Percentiles rank a stretch among this genome's conserved stretches.
Conservation (phyloP, 2,888 invertebrate species). For the Ennomos erosarius region DNA sequence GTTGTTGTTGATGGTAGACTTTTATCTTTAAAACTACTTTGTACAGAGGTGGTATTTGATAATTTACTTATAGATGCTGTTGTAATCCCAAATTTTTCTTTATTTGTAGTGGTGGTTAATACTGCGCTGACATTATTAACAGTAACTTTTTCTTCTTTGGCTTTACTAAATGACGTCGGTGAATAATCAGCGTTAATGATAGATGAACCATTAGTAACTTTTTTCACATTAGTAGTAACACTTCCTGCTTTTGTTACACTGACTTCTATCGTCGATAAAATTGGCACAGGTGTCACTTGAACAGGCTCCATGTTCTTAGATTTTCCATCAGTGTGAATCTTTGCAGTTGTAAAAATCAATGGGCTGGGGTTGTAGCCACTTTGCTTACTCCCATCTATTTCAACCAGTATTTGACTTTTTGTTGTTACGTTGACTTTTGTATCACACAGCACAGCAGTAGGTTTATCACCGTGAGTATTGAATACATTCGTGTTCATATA, state of each 20-base stretch:
- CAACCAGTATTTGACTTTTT: slow-evolving; percentile 68
- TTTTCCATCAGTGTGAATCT: slow-evolving; percentile 73
- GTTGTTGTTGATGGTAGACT: slow-evolving; percentile 16
- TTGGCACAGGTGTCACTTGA: slow-evolving; percentile 71
- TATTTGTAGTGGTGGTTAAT: slow-evolving; percentile 20
- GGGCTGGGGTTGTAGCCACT: slow-evolving; percentile 60
- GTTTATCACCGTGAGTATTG: slow-evolving; percentile 50
- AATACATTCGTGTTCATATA: slow-evolving; percentile 73
- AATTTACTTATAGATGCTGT: slow-evolving; percentile 13
- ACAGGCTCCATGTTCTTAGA: slow-evolving; percentile 70
- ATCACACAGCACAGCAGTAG: too few relatives aligned
- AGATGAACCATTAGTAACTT: slow-evolving; percentile 39
- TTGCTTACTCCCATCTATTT: slow-evolving; percentile 63
- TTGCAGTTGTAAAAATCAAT: slow-evolving; percentile 79
- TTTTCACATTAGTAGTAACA: slow-evolving; percentile 40
- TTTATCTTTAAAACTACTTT: slow-evolving; percentile 12
- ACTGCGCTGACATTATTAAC: slow-evolving; percentile 4
- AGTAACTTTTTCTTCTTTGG: slow-evolving; percentile 30
- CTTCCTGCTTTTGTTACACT: slow-evolving; percentile 53
- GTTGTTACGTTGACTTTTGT: slow-evolving; percentile 46
- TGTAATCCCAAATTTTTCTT: slow-evolving; percentile 14
- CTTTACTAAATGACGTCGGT: slow-evolving; percentile 19
- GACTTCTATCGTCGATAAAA: slow-evolving; percentile 71
- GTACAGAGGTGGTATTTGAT: slow-evolving; percentile 15
- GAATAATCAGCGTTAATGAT: slow-evolving; percentile 38